These are phyloP conservation scores for Toxonevra muliebris DNA, from an alignment of 2,888 invertebrate species.

Conservation along the genomic window DNA sequence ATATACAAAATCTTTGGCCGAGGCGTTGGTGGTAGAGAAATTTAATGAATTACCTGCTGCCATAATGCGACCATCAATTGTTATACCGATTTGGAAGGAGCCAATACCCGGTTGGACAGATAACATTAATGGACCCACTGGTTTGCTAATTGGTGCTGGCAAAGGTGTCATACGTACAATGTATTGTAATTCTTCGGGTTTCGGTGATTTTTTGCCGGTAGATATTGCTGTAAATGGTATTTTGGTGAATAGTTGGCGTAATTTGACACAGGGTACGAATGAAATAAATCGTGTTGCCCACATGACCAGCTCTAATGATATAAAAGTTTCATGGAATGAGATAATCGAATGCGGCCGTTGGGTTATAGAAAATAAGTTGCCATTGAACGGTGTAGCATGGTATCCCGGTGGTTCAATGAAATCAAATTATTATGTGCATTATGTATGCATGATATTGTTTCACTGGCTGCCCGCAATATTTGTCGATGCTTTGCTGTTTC, in stretches of 20 bases:
- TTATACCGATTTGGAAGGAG: constrained; percentile 87
- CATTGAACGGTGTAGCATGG: constrained; percentile 88
- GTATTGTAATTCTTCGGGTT: constrained; percentile 81
- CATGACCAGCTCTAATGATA: constrained; percentile 82
- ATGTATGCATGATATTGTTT: constrained; percentile 84
- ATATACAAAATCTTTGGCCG: constrained; percentile 91
- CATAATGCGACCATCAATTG: constrained; percentile 87
- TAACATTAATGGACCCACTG: constrained; percentile 92
- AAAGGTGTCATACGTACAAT: constrained; percentile 91
- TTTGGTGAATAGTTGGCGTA: constrained; percentile 57
- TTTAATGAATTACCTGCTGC: constrained; percentile 80
- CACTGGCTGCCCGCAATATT: constrained; percentile 91
- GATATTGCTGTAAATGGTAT: constrained; percentile 81
- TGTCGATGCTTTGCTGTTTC: constrained; percentile 79
- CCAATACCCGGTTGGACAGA: constrained; percentile 92
- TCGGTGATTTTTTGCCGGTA: constrained; percentile 83
- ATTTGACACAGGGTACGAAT: constrained; percentile 49
- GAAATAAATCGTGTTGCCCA: constrained; percentile 70
- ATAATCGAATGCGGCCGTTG: constrained; percentile 83
- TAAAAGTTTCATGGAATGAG: constrained; percentile 87
- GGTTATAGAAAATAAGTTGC: constrained; percentile 79
- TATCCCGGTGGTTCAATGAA: constrained; percentile 91
- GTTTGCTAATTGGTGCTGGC: constrained; percentile 81
- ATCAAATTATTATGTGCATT: constrained; percentile 78
- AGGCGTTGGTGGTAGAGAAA: constrained; percentile 82